Conservation (phyloP, 2,113 vertebrate species). For the Centrocercus urophasianus region DNA sequence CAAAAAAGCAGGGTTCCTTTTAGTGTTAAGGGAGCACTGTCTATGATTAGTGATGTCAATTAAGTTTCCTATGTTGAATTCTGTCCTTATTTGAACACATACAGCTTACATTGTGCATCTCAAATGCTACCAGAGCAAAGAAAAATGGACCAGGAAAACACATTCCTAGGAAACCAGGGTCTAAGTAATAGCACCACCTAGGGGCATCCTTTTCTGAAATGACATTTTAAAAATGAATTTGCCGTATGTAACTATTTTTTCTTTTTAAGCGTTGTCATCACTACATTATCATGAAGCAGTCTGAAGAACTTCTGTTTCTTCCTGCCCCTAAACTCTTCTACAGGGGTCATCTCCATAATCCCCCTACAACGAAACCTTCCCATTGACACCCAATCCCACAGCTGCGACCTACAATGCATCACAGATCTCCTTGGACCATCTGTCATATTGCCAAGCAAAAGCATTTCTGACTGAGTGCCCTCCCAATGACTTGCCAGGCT, state of each 20-base stretch:
- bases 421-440: not conserved
- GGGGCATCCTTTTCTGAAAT: not conserved
- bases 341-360: not conserved
- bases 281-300: not conserved
- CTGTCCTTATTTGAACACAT: not conserved
- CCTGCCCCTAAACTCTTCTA: not conserved
- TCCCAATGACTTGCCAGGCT: not conserved
- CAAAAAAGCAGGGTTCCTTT: not conserved
- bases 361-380: not conserved
- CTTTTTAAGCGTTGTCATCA: not conserved
- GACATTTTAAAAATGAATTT: not conserved
- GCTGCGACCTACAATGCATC: not conserved
- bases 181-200: constrained; percentile 50
- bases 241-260: not conserved
- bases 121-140: not conserved
- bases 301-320: not conserved
- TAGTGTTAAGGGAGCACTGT: not conserved
- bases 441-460: not conserved
- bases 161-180: not conserved
- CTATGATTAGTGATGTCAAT: not conserved
- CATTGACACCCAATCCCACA: not conserved
- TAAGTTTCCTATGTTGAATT: not conserved
- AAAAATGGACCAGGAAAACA: not conserved
- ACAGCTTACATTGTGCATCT: accelerated
- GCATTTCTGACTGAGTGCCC: not conserved